Evolutionary conservation across 2,113 vertebrate genomes (phyloP), one percentile per base, ranked within the genome.

Genomic region (Tyrannus savana): DNA sequence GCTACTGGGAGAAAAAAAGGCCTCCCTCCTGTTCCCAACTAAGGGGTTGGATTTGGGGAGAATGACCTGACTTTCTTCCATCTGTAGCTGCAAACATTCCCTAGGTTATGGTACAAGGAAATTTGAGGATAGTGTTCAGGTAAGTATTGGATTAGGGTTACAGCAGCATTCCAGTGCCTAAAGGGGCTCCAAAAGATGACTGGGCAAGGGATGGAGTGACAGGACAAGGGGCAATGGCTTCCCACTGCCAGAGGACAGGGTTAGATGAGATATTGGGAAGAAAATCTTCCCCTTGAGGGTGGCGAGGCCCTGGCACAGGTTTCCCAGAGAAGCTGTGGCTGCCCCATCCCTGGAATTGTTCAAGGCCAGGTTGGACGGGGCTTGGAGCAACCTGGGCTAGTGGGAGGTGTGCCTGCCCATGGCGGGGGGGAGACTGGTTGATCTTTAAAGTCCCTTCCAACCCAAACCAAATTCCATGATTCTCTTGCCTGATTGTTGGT

Each of bases 211-310:
- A 0, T 53, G 47, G 53, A 31, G 24, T 1, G 62, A 2, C 55
- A 76, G 78, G 78, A 62, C 71, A 25, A 30, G 41, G 46, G 30
- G 44, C 39, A 67, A 33, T 67, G 69, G 4, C 37, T 89, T 77
- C 28, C 52, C 37, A 25, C 2, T 68, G 62, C 19, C 71, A 76
- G 17, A 30, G 46, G 39, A 19, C 39, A 53, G n/a, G 39, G 13
- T 0, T 18, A 1, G 46, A 3, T 60, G 30, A n/a, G 41, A 47
- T 8, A 5, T 4, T 68, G 39, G 46, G n/a, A 12, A 68, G 19
- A 1, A 62, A 41, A 35, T 25, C 2, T 3, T 75, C 10, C 4
- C 5, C 60, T 14, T 1, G 27, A 9, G 30, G 8, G 19, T 60
- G 53, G 6, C 1, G 0, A 66, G 37, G 19, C 33, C 31, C 31